Conservation (phyloP, 2,113 vertebrate species). For the Lycocorax pyrrhopterus region DNA sequence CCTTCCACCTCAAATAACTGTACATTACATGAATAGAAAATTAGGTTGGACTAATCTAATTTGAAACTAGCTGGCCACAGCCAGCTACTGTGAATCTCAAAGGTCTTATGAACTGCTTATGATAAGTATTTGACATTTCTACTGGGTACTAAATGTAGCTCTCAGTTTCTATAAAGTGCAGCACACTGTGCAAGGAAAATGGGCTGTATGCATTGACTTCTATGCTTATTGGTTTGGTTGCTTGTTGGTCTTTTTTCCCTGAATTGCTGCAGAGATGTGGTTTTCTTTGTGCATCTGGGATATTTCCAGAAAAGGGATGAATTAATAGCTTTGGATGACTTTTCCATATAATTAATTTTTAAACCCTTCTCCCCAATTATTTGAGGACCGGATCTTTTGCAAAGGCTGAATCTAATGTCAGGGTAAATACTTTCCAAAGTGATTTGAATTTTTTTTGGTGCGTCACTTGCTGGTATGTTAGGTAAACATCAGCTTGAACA, state of each 20-base stretch:
- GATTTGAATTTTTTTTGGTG: background rate
- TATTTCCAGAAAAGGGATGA: background rate
- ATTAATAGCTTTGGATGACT: background rate
- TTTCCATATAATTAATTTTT: background rate
- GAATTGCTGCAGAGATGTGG: background rate
- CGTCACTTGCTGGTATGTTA: background rate
- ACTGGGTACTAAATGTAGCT: background rate
- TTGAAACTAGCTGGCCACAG: constrained; percentile 31
- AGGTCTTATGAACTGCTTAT: background rate
- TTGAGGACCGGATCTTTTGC: background rate
- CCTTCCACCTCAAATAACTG: background rate
- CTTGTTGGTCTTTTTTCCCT: background rate
- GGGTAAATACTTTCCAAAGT: background rate
- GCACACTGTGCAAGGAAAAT: background rate
- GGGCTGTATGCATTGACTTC: background rate
- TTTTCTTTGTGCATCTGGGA: background rate
- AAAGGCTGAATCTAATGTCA: background rate
- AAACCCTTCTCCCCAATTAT: background rate
- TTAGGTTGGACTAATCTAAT: constrained; percentile 32
- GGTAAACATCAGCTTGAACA: background rate
- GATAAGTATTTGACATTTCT: background rate
- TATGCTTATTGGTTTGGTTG: background rate
- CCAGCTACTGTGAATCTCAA: background rate
- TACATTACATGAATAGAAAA: constrained; percentile 39
- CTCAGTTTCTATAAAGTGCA: background rate